A percentile compares a stretch with the other conserved stretches of the same genome.
Conservation (phyloP, 2,797 vertebrate genomes). For the Xenops minutus region DNA sequence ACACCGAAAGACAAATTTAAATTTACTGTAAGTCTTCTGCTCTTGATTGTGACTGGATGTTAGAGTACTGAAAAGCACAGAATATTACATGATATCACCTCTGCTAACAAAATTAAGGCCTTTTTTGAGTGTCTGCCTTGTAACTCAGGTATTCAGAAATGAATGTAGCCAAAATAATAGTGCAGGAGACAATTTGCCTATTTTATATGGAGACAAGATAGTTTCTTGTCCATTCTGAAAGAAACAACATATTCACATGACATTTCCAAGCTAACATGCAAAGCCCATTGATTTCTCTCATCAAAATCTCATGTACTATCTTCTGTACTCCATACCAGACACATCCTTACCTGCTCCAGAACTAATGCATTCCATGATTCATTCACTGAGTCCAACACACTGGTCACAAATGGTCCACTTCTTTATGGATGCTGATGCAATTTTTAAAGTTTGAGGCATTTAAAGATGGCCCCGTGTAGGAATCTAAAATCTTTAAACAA, state of each 20-base stretch:
- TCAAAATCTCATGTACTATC: not conserved
- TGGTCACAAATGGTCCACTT: not conserved
- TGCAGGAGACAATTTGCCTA: not conserved
- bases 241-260: not conserved
- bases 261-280: not conserved
- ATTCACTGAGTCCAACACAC: not conserved
- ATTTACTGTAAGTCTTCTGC: not conserved
- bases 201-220: not conserved
- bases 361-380: not conserved
- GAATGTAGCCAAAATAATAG: not conserved
- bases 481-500: not conserved
- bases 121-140: not conserved
- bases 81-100: not conserved
- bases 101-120: not conserved
- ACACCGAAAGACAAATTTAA: not conserved
- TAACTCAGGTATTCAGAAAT: not conserved
- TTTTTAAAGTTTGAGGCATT: not conserved
- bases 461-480: not conserved
- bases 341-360: not conserved
- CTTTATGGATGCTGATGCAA: not conserved
- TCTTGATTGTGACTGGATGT: not conserved
- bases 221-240: not conserved
- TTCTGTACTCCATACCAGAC: not conserved
- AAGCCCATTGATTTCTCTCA: not conserved
- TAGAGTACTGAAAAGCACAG: not conserved